Conservation (phyloP, 2,113 vertebrate species). For the Thermophis baileyi region DNA sequence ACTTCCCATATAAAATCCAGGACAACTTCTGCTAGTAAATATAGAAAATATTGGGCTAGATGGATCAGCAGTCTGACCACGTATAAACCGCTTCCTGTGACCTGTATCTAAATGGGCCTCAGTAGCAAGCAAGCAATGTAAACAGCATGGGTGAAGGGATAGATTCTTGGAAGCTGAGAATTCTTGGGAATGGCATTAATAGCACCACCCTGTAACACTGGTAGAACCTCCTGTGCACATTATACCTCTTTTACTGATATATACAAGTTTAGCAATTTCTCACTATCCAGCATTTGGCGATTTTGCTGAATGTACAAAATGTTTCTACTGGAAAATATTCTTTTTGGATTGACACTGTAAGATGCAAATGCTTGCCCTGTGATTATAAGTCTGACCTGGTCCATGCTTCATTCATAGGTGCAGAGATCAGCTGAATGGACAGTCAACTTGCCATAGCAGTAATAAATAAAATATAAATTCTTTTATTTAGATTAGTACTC, state of each 20-base stretch:
- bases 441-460: neutral
- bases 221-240: neutral
- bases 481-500: neutral
- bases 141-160: neutral
- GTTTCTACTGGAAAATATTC: neutral
- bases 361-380: neutral
- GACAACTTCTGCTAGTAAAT: neutral
- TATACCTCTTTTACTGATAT: neutral
- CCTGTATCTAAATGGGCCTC: neutral
- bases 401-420: conserved; percentile 2
- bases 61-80: neutral
- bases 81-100: neutral
- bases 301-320: neutral
- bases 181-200: neutral
- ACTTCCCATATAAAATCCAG: neutral
- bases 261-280: neutral
- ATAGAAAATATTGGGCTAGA: neutral
- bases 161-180: neutral
- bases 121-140: neutral
- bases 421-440: neutral
- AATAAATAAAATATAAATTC: neutral
- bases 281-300: neutral
- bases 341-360: neutral
- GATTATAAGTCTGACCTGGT: neutral
- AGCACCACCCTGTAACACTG: neutral